Evolutionary conservation across 2,797 vertebrate genomes (phyloP).

Genomic region (Tragopan temminckii): DNA sequence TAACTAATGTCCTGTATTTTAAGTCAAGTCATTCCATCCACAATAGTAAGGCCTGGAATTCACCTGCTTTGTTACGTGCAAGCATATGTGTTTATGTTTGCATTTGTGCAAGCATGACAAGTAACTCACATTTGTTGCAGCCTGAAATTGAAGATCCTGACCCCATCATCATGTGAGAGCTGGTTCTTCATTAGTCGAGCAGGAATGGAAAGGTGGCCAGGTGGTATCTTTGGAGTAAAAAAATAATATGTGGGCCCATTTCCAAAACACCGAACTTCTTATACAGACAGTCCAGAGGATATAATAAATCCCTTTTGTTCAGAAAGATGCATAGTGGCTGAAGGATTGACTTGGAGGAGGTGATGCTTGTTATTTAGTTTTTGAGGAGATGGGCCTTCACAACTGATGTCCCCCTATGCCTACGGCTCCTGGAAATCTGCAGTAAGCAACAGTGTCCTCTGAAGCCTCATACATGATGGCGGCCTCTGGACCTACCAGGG

Average conservation of each 20-base stretch:
- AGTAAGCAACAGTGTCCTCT: neutral
- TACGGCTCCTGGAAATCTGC: neutral
- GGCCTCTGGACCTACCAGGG: neutral
- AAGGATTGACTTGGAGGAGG: neutral
- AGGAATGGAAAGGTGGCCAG: neutral
- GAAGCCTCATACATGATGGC: neutral
- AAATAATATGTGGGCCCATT: neutral
- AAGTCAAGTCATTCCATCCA: neutral
- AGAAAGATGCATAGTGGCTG: neutral
- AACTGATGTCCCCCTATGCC: neutral
- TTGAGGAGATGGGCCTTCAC: neutral
- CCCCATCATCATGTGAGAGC: neutral
- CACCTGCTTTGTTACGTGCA: neutral
- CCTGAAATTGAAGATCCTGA: neutral
- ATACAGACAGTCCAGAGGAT: neutral
- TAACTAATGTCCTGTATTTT: neutral
- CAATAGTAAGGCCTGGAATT: neutral
- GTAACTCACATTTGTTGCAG: neutral
- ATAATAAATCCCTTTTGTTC: neutral
- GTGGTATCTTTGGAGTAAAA: neutral
- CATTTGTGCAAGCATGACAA: neutral
- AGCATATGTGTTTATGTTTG: too few species aligned
- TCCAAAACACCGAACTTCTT: neutral
- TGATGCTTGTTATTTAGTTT: neutral
- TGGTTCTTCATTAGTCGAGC: neutral